phyloP scores from a whole-genome alignment of 1,140 invertebrate species.

The Bactericera cockerelli region DNA sequence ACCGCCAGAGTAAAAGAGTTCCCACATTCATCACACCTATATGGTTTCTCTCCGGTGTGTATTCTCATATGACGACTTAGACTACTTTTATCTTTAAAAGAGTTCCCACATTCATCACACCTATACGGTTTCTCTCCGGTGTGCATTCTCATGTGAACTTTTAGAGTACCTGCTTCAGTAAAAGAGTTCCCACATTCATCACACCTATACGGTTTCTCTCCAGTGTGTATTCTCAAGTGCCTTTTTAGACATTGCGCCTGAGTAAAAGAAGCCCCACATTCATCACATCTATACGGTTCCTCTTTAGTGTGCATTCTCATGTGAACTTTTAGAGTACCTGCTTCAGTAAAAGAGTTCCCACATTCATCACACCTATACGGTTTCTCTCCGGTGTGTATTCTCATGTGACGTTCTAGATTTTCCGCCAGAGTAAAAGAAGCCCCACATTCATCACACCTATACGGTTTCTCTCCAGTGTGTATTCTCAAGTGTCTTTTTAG shows the following conservation, averaged over 20 bases:
- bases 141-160: constrained; percentile 20
- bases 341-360: constrained; percentile 38
- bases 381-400: constrained; percentile 19
- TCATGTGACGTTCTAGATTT: constrained; percentile 14
- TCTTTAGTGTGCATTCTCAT: constrained; percentile 32
- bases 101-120: constrained; percentile 39
- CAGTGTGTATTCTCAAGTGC: constrained; percentile 52
- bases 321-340: constrained; percentile 46
- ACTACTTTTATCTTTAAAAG: constrained; percentile 32
- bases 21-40: background rate
- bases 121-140: constrained; percentile 17
- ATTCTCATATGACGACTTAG: constrained; percentile 9
- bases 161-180: constrained; percentile 48
- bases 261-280: constrained; percentile 44
- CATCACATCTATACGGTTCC: constrained; percentile 20
- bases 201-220: constrained; percentile 54
- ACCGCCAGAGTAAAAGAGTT: background rate
- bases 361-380: constrained; percentile 16
- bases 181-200: constrained; percentile 48
- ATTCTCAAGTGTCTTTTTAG: constrained; percentile 17
- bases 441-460: constrained; percentile 31
- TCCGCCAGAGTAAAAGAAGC: constrained; percentile 27
- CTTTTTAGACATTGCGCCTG: constrained; percentile 38
- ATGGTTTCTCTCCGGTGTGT: constrained; percentile 1
- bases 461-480: constrained; percentile 21